phyloP scores from a whole-genome alignment of 2,113 vertebrate species.

The Motacilla tschutschensis region DNA sequence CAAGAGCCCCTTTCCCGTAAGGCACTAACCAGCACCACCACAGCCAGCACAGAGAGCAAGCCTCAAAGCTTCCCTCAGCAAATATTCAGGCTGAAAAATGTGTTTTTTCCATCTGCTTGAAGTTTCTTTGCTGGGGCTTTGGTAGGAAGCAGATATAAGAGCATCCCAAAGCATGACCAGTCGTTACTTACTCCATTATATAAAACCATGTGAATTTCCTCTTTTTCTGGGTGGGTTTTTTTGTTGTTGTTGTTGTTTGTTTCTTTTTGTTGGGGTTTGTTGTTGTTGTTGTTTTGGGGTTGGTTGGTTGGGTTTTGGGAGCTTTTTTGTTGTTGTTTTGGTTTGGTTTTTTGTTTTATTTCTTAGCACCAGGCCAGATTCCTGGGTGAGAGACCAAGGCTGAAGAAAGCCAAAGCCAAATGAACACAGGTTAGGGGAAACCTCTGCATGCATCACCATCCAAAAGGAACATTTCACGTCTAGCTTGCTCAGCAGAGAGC shows the following conservation, averaged over 20 bases:
- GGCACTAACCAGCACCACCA: background rate
- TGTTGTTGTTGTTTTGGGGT: background rate
- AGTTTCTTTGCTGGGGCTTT: conserved; percentile 22
- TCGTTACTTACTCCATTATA: background rate
- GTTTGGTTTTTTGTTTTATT: background rate
- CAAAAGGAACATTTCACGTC: conserved; percentile 1
- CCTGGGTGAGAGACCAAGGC: conserved; percentile 20
- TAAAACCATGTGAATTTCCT: conserved; percentile 46
- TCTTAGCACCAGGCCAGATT: background rate
- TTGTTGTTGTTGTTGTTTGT: too few relatives aligned
- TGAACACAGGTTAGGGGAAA: background rate
- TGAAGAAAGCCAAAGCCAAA: background rate
- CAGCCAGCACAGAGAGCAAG: background rate
- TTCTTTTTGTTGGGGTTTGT: background rate
- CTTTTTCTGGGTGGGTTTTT: background rate
- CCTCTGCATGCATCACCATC: background rate
- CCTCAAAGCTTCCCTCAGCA: background rate
- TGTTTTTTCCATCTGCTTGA: conserved; percentile 4
- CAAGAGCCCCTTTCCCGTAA: background rate
- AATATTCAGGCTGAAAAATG: conserved; percentile 3
- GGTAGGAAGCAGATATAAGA: conserved; percentile 55
- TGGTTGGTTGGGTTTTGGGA: background rate
- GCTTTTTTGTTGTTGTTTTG: background rate
- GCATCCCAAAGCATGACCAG: conserved; percentile 23
- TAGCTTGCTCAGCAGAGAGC: background rate